phyloP scores from a whole-genome alignment of 2,113 vertebrate genomes.

The Leucosticte australis region DNA sequence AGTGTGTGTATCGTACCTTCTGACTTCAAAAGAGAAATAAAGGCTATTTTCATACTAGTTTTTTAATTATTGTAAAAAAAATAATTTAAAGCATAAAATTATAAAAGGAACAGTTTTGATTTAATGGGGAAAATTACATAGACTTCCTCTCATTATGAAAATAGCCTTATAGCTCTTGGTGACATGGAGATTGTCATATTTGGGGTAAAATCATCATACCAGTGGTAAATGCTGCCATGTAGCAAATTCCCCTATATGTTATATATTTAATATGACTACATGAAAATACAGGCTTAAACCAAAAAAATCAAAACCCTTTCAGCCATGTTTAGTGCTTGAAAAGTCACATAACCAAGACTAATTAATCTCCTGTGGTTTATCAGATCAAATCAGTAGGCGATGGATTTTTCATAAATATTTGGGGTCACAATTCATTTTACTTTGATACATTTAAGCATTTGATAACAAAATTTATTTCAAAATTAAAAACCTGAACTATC shows the following conservation, averaged over 20 bases:
- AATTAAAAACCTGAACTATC: neutral
- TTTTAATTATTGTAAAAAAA: slow-evolving; percentile 5
- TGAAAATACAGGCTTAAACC: neutral
- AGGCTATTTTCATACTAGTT: neutral
- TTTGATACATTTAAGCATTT: neutral
- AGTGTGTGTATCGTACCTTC: neutral
- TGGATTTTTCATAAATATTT: slow-evolving; percentile 37
- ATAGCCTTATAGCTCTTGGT: neutral
- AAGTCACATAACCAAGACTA: slow-evolving; percentile 29
- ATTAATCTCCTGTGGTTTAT: slow-evolving; percentile 46
- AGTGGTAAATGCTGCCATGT: neutral
- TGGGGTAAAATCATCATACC: neutral
- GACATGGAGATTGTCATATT: slow-evolving; percentile 5
- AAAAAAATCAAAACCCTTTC: slow-evolving; percentile 6
- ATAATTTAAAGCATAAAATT: neutral
- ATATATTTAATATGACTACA: neutral
- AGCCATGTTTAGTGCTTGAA: slow-evolving; percentile 23
- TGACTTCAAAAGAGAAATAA: slow-evolving; percentile 15
- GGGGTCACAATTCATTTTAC: neutral
- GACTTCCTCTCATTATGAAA: neutral
- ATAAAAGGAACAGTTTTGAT: neutral
- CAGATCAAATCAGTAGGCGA: neutral
- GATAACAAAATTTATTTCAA: neutral
- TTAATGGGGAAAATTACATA: slow-evolving; percentile 15
- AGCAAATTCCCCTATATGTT: neutral